These are phyloP conservation scores for Euplexia lucipara DNA, from an alignment of 2,888 invertebrate genomes.

Conservation along the genomic window DNA sequence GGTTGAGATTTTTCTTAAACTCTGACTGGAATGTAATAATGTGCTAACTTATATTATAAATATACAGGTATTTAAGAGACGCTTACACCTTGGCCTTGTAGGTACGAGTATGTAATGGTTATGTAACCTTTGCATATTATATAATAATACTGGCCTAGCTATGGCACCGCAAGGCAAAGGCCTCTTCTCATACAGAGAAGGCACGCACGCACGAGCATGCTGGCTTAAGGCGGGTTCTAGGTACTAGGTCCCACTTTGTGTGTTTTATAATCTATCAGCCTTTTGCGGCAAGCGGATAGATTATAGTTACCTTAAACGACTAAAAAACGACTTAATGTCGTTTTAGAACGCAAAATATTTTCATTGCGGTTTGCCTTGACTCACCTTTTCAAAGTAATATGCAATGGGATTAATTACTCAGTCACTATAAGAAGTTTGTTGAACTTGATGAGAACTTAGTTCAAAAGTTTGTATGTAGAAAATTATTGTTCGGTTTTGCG, in stretches of 20 bases:
- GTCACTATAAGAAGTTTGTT: conserved; percentile 15
- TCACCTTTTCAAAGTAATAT: conserved; percentile 17
- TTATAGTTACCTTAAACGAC: neutral
- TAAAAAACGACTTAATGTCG: neutral
- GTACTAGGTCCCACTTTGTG: no score
- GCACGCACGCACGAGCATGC: no score
- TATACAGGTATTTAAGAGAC: neutral
- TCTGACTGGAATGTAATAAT: conserved; percentile 10
- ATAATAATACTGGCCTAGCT: no score
- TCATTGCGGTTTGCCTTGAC: conserved; percentile 43
- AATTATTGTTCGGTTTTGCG: conserved; percentile 2
- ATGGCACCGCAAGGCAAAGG: no score
- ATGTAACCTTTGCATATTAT: neutral
- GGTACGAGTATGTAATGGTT: no score
- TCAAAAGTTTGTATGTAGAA: neutral
- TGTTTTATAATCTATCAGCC: neutral
- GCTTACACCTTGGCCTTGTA: conserved; percentile 21
- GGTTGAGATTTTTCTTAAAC: neutral
- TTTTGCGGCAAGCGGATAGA: neutral
- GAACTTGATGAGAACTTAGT: conserved; percentile 24
- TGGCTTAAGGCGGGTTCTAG: no score
- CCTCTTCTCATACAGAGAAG: no score
- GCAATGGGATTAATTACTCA: conserved; percentile 22
- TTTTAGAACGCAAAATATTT: conserved; percentile 35
- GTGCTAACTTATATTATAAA: neutral